Evolutionary conservation across 2,113 vertebrate genomes (phyloP).

Genomic region (Oncorhynchus gorbuscha): DNA sequence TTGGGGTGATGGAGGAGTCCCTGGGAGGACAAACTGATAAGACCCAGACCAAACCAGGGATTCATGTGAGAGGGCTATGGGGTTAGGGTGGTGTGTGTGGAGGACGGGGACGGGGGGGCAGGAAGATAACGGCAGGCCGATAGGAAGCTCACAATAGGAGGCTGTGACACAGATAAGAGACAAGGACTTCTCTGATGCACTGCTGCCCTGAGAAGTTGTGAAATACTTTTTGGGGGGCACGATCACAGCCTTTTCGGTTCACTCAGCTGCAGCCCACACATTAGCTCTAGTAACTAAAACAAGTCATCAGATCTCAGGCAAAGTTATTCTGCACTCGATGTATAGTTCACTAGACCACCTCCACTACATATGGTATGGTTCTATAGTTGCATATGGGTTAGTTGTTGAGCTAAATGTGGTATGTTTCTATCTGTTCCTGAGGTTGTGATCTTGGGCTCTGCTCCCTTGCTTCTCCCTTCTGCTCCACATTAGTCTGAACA

Average conservation of each 20-base stretch:
- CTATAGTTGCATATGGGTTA: too few relatives aligned
- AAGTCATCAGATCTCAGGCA: too few relatives aligned
- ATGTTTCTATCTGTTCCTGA: too few relatives aligned
- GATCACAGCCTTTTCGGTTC: too few relatives aligned
- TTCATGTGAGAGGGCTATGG: conserved; percentile 7
- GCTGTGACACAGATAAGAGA: conserved; percentile 68
- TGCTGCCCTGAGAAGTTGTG: conserved; percentile 43
- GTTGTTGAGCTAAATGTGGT: too few relatives aligned
- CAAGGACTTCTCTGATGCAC: conserved; percentile 56
- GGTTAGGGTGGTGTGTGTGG: conserved; percentile 17
- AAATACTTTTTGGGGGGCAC: too few relatives aligned
- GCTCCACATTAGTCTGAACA: conserved; percentile 28
- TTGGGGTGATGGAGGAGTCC: conserved; percentile 18
- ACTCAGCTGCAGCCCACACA: too few relatives aligned
- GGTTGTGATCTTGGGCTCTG: neutral
- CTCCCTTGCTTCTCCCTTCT: conserved; percentile 27
- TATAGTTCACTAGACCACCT: too few relatives aligned
- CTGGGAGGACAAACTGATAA: conserved; percentile 69
- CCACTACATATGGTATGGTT: too few relatives aligned
- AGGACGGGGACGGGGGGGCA: conserved; percentile 40
- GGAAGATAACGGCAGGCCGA: conserved; percentile 68
- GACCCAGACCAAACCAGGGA: conserved; percentile 59
- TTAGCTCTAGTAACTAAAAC: too few relatives aligned
- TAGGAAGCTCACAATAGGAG: conserved; percentile 58
- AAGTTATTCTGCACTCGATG: too few relatives aligned